Evolutionary conservation across 2,888 invertebrate genomes (phyloP).

Genomic region (Cataglyphis cursor): DNA sequence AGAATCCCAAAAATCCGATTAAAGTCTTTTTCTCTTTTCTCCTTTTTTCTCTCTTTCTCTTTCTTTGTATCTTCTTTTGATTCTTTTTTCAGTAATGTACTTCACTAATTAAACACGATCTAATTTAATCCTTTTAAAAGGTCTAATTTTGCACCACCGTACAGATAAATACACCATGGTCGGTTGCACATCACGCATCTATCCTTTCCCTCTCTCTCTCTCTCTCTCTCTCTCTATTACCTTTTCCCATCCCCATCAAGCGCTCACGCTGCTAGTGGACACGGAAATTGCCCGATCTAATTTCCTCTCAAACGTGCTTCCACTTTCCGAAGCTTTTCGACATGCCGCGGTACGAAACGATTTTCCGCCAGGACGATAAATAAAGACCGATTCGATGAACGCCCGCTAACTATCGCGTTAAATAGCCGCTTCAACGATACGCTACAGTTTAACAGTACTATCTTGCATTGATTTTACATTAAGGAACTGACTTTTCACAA

Average conservation of each 20-base stretch:
- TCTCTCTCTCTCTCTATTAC: constrained; percentile 38
- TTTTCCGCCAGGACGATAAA: constrained; percentile 62
- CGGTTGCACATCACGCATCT: constrained; percentile 43
- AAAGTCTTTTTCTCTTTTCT: not conserved
- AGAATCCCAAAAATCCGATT: not conserved
- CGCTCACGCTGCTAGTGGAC: constrained; percentile 34
- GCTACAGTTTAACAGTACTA: constrained; percentile 35
- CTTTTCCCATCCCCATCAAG: constrained; percentile 5
- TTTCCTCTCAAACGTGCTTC: constrained; percentile 67
- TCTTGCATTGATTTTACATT: constrained; percentile 1
- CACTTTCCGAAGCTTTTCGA: constrained; percentile 52
- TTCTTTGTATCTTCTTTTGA: not conserved
- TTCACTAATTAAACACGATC: constrained; percentile 79
- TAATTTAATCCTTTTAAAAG: constrained; percentile 81
- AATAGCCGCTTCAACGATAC: constrained; percentile 15
- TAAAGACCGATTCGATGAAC: constrained; percentile 54
- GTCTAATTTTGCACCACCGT: constrained; percentile 72
- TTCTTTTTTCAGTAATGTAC: constrained; percentile 32
- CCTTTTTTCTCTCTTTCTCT: not conserved
- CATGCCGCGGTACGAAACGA: constrained; percentile 58
- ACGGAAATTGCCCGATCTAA: constrained; percentile 72
- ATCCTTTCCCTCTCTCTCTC: constrained; percentile 43
- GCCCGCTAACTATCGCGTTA: constrained; percentile 57
- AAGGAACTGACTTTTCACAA: constrained; percentile 21
- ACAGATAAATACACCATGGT: constrained; percentile 72